Conservation (phyloP, 2,797 vertebrate genomes). For the Kryptopterus vitreolus region DNA sequence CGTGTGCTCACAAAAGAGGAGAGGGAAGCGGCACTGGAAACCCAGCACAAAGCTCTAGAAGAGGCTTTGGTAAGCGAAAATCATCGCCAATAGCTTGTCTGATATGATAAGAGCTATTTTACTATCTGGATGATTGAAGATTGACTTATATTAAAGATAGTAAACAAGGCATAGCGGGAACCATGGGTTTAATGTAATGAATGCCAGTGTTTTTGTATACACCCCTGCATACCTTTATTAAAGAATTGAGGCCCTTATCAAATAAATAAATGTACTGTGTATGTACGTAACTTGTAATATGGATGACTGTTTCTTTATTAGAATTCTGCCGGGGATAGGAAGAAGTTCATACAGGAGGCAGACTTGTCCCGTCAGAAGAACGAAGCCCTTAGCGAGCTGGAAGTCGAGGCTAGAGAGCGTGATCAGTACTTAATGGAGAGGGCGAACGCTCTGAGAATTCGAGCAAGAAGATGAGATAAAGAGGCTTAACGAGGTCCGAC, state of each 20-base stretch:
- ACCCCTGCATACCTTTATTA: not conserved
- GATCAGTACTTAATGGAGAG: constrained; percentile 74
- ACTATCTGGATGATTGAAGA: no score
- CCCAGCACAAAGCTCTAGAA: constrained; percentile 58
- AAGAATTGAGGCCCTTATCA: not conserved
- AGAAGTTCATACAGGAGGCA: constrained; percentile 69
- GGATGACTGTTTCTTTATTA: constrained; percentile 48
- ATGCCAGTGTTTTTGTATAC: not conserved
- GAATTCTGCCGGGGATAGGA: constrained; percentile 74
- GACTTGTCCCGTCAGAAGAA: constrained; percentile 68
- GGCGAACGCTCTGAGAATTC: constrained; percentile 72
- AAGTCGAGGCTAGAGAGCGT: constrained; percentile 74
- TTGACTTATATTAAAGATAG: not conserved
- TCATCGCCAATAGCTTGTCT: not conserved
- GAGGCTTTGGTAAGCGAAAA: constrained; percentile 51
- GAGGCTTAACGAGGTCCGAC: constrained; percentile 76
- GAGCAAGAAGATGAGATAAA: constrained; percentile 89
- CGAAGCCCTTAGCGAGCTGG: constrained; percentile 75
- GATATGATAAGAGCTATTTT: not conserved
- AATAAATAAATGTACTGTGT: not conserved
- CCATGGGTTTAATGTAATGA: not conserved
- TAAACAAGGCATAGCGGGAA: not conserved
- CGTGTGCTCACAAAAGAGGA: constrained; percentile 64
- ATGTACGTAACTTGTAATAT: not conserved
- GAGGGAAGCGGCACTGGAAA: constrained; percentile 57